phyloP scores from a whole-genome alignment of 1,140 invertebrate genomes.

The Paralvinella palmiformis region DNA sequence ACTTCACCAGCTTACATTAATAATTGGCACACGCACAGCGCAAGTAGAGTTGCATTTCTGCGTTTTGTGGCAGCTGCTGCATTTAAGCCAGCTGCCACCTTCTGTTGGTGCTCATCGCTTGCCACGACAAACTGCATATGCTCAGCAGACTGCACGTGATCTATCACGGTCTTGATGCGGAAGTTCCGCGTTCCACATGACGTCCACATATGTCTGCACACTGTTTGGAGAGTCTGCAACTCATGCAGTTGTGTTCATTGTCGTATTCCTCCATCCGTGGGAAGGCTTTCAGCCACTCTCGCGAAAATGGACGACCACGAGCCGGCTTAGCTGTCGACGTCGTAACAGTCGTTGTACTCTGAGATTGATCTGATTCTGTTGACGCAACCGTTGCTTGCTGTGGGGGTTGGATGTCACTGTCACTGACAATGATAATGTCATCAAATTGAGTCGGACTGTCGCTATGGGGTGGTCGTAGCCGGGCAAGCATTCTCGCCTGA shows the following conservation, averaged over 20 bases:
- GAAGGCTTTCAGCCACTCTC: neutral
- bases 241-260: neutral
- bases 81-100: neutral
- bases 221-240: neutral
- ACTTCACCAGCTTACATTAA: too few species aligned
- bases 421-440: too few species aligned
- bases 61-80: neutral
- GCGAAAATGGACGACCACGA: neutral
- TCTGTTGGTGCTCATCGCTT: neutral
- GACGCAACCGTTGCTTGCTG: too few species aligned
- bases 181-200: neutral
- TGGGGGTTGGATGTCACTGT: too few species aligned
- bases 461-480: too few species aligned
- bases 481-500: too few species aligned
- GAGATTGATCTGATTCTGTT: too few species aligned
- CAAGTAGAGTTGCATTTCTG: neutral
- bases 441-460: too few species aligned
- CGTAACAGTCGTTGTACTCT: neutral
- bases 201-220: neutral
- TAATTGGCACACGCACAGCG: too few species aligned
- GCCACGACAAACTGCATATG: neutral
- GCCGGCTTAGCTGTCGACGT: too few species aligned
- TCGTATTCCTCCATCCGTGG: constrained; percentile 1
- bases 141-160: neutral
- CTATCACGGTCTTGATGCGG: neutral